These are phyloP conservation scores for Haemorhous mexicanus DNA, from an alignment of 2,113 vertebrate genomes.

Conservation along the genomic window DNA sequence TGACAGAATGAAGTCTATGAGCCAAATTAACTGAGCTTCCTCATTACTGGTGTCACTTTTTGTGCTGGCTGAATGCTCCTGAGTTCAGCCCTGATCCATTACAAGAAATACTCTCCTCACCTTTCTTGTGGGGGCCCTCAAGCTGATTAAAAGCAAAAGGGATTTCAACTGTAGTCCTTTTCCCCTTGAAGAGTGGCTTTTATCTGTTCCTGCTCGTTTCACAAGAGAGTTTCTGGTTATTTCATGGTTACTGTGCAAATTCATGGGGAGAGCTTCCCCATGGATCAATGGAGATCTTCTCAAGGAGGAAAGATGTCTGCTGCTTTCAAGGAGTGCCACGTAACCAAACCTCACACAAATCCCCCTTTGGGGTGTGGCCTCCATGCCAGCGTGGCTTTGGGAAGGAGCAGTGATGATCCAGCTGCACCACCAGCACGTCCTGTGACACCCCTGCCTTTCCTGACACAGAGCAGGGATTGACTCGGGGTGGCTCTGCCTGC, in stretches of 20 bases:
- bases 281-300: background rate
- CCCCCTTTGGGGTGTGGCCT: background rate
- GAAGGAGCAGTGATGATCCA: background rate
- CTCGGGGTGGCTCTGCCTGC: conserved; percentile 15
- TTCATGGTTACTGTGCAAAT: background rate
- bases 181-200: background rate
- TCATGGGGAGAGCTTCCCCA: background rate
- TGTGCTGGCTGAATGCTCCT: background rate
- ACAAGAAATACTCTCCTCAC: background rate
- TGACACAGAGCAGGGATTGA: background rate
- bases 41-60: conserved; percentile 21
- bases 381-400: background rate
- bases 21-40: conserved; percentile 42
- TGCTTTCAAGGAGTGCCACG: background rate
- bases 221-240: background rate
- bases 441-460: background rate
- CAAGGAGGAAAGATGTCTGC: background rate
- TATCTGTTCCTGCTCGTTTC: background rate
- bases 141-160: background rate
- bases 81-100: background rate
- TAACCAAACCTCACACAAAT: background rate
- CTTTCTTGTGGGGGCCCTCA: background rate
- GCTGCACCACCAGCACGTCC: background rate
- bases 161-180: background rate
- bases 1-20: conserved; percentile 32